A percentile compares a stretch with the other conserved stretches of the same genome.
Evolutionary conservation across 2,888 invertebrate species (phyloP).

Genomic region (Trachelus troglodyta): DNA sequence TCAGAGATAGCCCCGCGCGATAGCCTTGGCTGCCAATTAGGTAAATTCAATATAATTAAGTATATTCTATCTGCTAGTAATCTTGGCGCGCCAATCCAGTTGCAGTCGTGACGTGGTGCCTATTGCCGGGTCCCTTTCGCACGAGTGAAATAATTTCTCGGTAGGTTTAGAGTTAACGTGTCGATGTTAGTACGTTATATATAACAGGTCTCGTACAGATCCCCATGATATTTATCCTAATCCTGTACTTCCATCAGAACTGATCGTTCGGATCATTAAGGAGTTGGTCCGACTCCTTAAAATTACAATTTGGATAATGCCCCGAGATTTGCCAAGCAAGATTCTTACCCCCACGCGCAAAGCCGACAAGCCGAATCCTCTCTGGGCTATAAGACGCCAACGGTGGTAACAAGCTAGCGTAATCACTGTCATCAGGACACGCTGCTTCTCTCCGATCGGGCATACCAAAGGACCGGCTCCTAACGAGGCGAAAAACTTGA

Average conservation of each 20-base stretch:
- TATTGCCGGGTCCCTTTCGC: slow-evolving; percentile 2
- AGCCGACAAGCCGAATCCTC: slow-evolving; percentile 13
- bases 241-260: background rate
- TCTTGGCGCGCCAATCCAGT: slow-evolving; percentile 25
- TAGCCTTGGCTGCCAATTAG: slow-evolving; percentile 45
- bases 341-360: background rate
- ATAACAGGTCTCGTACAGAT: background rate
- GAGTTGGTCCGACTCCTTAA: background rate
- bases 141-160: background rate
- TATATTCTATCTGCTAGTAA: slow-evolving; percentile 39
- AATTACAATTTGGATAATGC: slow-evolving; percentile 2
- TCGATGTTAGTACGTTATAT: background rate
- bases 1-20: slow-evolving; percentile 34
- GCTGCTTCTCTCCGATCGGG: slow-evolving; percentile 27
- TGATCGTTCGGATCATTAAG: background rate
- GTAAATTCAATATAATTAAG: slow-evolving; percentile 55
- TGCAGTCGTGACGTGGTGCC: slow-evolving; percentile 12
- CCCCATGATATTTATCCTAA: background rate
- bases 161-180: background rate
- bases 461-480: slow-evolving; percentile 3
- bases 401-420: slow-evolving; percentile 42
- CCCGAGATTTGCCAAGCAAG: slow-evolving; percentile 1
- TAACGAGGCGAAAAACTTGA: slow-evolving; percentile 7
- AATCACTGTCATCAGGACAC: slow-evolving; percentile 38
- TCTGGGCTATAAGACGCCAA: slow-evolving; percentile 21